A percentile compares a stretch with the other conserved stretches of the same genome.
Conservation (phyloP, 2,888 invertebrate genomes). For the Steinernema carpocapsae region DNA sequence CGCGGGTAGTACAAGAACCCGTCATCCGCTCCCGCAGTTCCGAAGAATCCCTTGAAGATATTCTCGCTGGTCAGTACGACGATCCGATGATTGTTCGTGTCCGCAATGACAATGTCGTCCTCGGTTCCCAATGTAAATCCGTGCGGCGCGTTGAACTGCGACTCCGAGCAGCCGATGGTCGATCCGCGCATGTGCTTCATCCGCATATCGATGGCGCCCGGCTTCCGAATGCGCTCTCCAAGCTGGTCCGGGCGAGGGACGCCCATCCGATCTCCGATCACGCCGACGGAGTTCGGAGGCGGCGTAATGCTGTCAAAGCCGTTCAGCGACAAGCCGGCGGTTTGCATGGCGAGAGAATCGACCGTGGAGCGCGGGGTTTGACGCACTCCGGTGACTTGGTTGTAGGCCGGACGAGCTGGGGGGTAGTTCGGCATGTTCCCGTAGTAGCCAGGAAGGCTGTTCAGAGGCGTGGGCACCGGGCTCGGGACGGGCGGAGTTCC, state of each 20-base stretch:
- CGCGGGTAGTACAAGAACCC: slow-evolving; percentile 62
- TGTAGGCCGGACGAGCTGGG: slow-evolving; percentile 16
- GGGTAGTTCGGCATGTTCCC: neutral
- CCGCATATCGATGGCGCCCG: neutral
- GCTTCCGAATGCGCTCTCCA: too few relatives aligned
- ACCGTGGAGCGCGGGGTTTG: neutral
- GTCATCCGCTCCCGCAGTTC: slow-evolving; percentile 53
- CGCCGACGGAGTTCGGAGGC: slow-evolving; percentile 5
- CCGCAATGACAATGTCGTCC: slow-evolving; percentile 63
- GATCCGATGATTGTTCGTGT: slow-evolving; percentile 65
- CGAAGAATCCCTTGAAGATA: slow-evolving; percentile 34
- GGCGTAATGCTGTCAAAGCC: neutral
- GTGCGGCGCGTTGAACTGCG: slow-evolving; percentile 57
- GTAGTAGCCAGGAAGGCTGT: slow-evolving; percentile 13
- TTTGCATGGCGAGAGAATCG: neutral
- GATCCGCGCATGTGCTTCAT: slow-evolving; percentile 1
- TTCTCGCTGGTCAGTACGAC: slow-evolving; percentile 47
- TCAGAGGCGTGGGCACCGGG: slow-evolving; percentile 2
- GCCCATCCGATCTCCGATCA: slow-evolving; percentile 46
- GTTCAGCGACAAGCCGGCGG: neutral
- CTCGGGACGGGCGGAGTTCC: neutral
- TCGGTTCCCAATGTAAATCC: slow-evolving; percentile 61
- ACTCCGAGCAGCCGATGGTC: slow-evolving; percentile 1
- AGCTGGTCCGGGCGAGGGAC: too few relatives aligned
- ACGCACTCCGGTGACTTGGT: neutral